These are phyloP conservation scores for Craterocephalus amniculus DNA, from an alignment of 2,797 vertebrate genomes.

Conservation along the genomic window DNA sequence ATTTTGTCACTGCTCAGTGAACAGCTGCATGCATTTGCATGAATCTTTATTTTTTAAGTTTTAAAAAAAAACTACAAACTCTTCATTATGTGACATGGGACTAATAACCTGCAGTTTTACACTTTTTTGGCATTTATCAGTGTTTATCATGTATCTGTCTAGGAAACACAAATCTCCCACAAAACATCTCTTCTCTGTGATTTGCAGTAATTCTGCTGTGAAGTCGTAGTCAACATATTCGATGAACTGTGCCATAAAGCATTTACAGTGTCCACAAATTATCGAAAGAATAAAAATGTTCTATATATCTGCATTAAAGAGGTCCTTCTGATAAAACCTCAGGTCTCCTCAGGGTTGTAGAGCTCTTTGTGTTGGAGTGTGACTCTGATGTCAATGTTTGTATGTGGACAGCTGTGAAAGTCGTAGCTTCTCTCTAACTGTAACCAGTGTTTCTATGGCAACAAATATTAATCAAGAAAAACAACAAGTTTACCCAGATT, in stretches of 20 bases:
- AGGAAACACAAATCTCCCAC: neutral
- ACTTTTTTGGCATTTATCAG: too few species aligned
- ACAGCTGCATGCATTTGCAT: slow-evolving; percentile 2
- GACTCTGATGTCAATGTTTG: neutral
- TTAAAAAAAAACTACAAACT: too few species aligned
- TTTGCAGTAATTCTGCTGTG: neutral
- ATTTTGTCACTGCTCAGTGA: slow-evolving; percentile 24
- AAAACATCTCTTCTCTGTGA: neutral
- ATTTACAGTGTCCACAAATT: neutral
- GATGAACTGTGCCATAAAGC: neutral
- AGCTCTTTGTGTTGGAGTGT: neutral
- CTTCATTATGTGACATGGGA: too few species aligned
- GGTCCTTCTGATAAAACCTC: neutral
- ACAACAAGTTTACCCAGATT: neutral
- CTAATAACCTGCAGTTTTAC: too few species aligned
- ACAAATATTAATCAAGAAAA: neutral
- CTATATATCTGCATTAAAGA: neutral
- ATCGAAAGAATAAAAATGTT: neutral
- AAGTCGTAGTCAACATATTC: neutral
- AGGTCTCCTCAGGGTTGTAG: neutral
- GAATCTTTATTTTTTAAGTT: slow-evolving; percentile 19
- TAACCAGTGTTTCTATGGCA: neutral
- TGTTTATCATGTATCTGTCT: neutral
- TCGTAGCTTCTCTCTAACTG: neutral
- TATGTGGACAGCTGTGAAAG: neutral